phyloP scores from a whole-genome alignment of 2,113 vertebrate genomes.

The Rafetus swinhoei region DNA sequence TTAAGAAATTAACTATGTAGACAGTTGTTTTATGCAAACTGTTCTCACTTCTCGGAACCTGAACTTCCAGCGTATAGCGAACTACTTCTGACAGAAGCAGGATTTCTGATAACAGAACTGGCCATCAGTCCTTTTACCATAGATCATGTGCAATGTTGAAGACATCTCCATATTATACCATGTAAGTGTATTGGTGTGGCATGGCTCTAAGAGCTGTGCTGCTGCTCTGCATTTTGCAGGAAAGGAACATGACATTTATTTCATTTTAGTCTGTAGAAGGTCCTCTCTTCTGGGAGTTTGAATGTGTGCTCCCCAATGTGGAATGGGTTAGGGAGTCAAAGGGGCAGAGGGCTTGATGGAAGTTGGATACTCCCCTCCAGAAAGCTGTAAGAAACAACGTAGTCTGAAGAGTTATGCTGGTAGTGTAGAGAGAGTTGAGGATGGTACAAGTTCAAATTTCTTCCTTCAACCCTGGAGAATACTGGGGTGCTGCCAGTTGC shows the following conservation, averaged over 20 bases:
- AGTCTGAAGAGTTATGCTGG: neutral
- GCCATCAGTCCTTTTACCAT: neutral
- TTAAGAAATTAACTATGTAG: neutral
- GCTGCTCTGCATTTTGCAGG: neutral
- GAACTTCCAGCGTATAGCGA: neutral
- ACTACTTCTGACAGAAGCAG: neutral
- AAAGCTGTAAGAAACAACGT: neutral
- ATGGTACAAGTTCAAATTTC: neutral
- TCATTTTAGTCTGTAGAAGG: neutral
- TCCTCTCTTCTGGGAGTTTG: neutral
- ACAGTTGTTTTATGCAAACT: neutral
- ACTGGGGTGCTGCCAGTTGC: neutral
- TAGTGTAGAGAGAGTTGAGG: neutral
- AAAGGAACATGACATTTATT: neutral
- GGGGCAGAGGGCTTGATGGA: neutral
- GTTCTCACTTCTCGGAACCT: neutral
- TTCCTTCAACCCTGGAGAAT: neutral
- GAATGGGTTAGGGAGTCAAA: neutral
- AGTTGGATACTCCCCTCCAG: neutral
- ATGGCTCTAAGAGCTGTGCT: neutral
- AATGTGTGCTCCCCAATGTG: neutral
- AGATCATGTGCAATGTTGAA: neutral
- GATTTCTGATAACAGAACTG: neutral
- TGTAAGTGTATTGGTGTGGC: neutral
- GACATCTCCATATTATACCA: neutral